Evolutionary conservation across 2,797 vertebrate genomes (phyloP).

Genomic region (Morelia viridis): DNA sequence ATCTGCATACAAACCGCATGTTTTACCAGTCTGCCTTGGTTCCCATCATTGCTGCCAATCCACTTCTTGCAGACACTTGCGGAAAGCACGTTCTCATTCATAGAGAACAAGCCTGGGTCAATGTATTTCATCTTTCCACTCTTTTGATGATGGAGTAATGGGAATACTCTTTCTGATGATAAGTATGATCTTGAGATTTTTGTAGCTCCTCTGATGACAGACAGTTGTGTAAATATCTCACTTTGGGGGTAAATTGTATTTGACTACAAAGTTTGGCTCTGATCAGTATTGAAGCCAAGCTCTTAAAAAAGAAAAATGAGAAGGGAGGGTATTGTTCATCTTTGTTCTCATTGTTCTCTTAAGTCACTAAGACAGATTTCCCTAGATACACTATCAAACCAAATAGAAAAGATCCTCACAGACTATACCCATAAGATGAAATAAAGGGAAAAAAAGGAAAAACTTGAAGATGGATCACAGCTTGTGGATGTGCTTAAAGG

Average conservation of each 20-base stretch:
- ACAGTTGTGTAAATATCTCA: conserved; percentile 21
- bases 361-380: neutral
- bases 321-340: neutral
- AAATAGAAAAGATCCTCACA: conserved; percentile 18
- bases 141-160: neutral
- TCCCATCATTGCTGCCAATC: neutral
- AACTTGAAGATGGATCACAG: conserved; percentile 11
- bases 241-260: conserved; percentile 19
- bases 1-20: neutral
- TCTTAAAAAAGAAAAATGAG: neutral
- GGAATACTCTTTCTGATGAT: conserved; percentile 12
- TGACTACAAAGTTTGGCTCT: conserved; percentile 18
- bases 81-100: neutral
- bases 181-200: neutral
- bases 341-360: neutral
- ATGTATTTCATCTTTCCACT: conserved; percentile 16
- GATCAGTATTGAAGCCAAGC: neutral
- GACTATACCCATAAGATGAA: conserved; percentile 28
- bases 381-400: neutral
- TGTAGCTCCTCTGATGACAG: conserved; percentile 19
- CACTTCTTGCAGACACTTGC: accelerated
- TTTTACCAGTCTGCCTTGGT: neutral
- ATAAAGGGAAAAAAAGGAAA: conserved; percentile 14
- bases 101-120: neutral
- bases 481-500: conserved; percentile 37